phyloP scores from a whole-genome alignment of 2,888 invertebrate species.

The Drosophila melanocephala region DNA sequence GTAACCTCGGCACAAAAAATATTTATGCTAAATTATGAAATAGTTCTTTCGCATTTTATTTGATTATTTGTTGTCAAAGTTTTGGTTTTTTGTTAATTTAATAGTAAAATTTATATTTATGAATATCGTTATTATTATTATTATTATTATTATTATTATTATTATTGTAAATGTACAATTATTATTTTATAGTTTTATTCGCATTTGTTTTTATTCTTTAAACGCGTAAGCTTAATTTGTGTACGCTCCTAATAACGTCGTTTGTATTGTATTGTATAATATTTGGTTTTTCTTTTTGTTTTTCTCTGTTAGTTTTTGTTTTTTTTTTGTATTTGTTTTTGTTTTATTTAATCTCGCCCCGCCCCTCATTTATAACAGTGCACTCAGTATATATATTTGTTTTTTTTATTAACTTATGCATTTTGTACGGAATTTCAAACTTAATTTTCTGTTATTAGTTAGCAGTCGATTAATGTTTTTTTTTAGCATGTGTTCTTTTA shows the following conservation, averaged over 20 bases:
- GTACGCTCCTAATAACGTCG: constrained; percentile 50
- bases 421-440: constrained; percentile 83
- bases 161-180: constrained; percentile 70
- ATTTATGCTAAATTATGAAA: constrained; percentile 66
- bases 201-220: constrained; percentile 47
- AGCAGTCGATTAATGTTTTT: constrained; percentile 59
- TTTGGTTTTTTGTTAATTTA: constrained; percentile 28
- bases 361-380: constrained; percentile 86
- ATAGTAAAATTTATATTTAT: constrained; percentile 53
- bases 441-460: constrained; percentile 83
- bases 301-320: constrained; percentile 51
- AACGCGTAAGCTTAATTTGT: constrained; percentile 69
- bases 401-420: constrained; percentile 66
- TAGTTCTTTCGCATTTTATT: constrained; percentile 47
- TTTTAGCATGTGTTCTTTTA: constrained; percentile 42
- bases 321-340: constrained; percentile 52
- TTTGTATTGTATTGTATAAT: constrained; percentile 47
- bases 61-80: constrained; percentile 41
- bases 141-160: constrained; percentile 58
- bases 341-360: constrained; percentile 85
- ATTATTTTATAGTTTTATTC: constrained; percentile 34
- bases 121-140: constrained; percentile 31
- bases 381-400: constrained; percentile 84
- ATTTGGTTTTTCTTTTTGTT: constrained; percentile 54
- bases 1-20: constrained; percentile 78